Evolutionary conservation across 92 coral and sea anemone species (phyloP), one percentile per base, ranked within the genome.

Genomic region (Porites rus): DNA sequence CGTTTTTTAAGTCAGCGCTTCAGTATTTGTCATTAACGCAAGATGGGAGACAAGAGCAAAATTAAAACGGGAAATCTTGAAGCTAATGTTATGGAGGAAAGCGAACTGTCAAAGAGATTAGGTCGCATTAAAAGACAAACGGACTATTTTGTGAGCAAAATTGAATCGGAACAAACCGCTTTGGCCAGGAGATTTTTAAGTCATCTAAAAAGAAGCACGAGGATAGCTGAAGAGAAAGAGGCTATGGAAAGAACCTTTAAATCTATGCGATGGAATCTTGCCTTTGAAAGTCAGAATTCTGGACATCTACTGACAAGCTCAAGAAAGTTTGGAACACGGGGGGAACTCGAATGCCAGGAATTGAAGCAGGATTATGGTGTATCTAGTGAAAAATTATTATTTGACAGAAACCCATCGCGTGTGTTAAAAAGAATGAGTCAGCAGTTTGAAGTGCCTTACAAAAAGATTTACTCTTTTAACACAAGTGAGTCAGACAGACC

Each of bases 401-500:
- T 65, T 14, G 53, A 31, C 64, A 72, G 71, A 81, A 31, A 58
- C 20, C 86, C 87, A 51, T 83, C 87, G 22, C 73, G 16, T 21
- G 78, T 81, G 25, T 89, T 97, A 14, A 92, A 83, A 82, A 86
- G 96, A 68, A 86, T 92, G 79, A 94, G 94, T 65, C 75, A 94
- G 14, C 88, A 76, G 72, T 89, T 95, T 51, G 79, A 89, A 10
- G 97, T 97, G 19, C 99, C 99, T 21, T 97, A 93, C 71, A 92
- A 88, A 54, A 95, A 93, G 69, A 91, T 90, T 59, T 88, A 86
- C 75, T 97, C 98, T 1, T 86, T 93, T 56, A 76, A 87, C 43
- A 90, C 67, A 24, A 81, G 91, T 2, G 92, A 94, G 20, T 72
- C 93, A 61, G 86, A 82, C 43, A 79, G 91, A 46, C 94, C 99